Conservation (phyloP, 2,113 vertebrate genomes). For the Silurus glanis region DNA sequence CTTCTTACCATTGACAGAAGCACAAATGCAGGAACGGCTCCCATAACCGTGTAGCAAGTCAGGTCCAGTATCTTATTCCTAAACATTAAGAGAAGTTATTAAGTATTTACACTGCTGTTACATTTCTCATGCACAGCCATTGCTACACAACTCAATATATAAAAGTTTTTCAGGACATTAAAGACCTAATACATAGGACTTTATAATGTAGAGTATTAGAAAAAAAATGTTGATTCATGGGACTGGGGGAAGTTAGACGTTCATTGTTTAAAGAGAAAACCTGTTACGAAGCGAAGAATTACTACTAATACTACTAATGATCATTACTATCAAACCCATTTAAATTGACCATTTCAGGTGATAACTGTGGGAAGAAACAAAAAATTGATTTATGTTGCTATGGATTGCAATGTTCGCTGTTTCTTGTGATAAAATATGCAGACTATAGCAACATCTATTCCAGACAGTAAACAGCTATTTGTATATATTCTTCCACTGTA, state of each 20-base stretch:
- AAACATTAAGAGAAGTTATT: conserved; percentile 8
- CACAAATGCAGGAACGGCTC: conserved; percentile 87
- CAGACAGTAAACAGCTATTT: too few relatives aligned
- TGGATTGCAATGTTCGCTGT: neutral
- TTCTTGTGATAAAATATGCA: neutral
- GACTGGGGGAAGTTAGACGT: neutral
- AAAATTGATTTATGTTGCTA: neutral
- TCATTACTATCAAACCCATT: too few relatives aligned
- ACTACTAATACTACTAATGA: too few relatives aligned
- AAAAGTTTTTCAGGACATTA: neutral
- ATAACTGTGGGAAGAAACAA: too few relatives aligned
- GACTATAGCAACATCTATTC: neutral
- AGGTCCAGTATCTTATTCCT: conserved; percentile 95
- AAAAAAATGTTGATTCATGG: neutral
- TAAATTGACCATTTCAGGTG: too few relatives aligned
- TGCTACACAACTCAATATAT: neutral
- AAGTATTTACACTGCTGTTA: neutral
- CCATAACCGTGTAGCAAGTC: conserved; percentile 90
- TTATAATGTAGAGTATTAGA: neutral
- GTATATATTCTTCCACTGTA: neutral
- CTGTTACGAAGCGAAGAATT: neutral
- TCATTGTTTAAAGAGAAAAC: neutral
- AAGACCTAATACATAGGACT: too few relatives aligned
- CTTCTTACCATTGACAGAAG: conserved; percentile 88
- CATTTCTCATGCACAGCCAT: neutral